phyloP scores from a whole-genome alignment of 2,797 vertebrate genomes.

The Melopsittacus undulatus region DNA sequence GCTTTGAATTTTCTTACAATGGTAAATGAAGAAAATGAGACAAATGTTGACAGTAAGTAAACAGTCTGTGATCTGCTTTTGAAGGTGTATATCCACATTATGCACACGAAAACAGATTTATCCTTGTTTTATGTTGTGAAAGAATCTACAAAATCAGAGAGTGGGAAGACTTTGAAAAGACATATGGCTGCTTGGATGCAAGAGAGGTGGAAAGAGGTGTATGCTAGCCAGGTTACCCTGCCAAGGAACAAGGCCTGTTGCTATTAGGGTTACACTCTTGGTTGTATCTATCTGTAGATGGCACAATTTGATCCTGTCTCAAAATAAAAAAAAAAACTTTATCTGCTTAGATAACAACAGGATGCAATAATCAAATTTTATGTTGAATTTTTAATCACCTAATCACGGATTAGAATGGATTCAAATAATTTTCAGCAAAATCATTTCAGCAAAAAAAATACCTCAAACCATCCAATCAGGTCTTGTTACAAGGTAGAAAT shows the following conservation, averaged over 20 bases:
- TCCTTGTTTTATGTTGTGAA: background rate
- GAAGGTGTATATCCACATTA: background rate
- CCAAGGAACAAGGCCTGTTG: background rate
- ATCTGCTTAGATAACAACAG: background rate
- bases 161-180: fast-evolving
- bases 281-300: background rate
- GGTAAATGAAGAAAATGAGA: background rate
- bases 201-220: background rate
- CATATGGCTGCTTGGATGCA: fast-evolving
- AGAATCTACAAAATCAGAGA: background rate
- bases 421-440: background rate
- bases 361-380: background rate
- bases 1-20: background rate
- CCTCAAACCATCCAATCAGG: background rate
- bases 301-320: background rate
- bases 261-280: background rate
- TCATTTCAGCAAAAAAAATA: background rate
- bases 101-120: background rate
- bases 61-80: background rate
- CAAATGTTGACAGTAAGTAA: background rate
- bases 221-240: background rate
- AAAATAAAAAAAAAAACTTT: background rate
- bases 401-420: background rate
- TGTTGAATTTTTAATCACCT: background rate
- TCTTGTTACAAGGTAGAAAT: background rate